A percentile compares a stretch with the other conserved stretches of the same genome.
Conservation (phyloP, 23 tunicate genomes). For the Trididemnum clinides region DNA sequence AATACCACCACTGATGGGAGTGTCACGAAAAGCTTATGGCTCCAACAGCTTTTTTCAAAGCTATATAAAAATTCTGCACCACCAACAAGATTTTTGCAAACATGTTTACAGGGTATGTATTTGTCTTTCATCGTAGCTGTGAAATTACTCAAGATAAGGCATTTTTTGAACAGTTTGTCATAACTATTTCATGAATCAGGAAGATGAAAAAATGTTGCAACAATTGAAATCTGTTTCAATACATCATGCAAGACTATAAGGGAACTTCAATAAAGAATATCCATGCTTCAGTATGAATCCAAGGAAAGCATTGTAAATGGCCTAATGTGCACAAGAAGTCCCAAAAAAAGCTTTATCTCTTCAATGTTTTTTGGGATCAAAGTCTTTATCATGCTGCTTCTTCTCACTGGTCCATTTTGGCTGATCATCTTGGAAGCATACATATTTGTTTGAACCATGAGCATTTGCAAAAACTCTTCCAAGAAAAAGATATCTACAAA, state of each 20-base stretch:
- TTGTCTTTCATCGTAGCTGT: neutral
- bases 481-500: neutral
- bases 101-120: neutral
- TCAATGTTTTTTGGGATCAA: neutral
- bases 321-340: neutral
- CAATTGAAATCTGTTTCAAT: constrained; percentile 7
- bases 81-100: no score
- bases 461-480: neutral
- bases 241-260: neutral
- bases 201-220: neutral
- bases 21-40: no score
- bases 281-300: neutral
- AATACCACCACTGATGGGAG: no score
- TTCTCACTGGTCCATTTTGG: neutral
- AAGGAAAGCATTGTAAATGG: neutral
- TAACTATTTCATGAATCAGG: neutral
- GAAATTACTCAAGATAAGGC: neutral
- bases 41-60: no score
- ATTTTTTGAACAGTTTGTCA: neutral
- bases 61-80: no score
- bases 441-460: neutral
- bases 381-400: neutral
- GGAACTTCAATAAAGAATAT: neutral
- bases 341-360: neutral
- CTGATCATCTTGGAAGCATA: neutral